Evolutionary conservation across 2,888 invertebrate species (phyloP), one percentile per base, ranked within the genome.

Genomic region (Thecophora atra): DNA sequence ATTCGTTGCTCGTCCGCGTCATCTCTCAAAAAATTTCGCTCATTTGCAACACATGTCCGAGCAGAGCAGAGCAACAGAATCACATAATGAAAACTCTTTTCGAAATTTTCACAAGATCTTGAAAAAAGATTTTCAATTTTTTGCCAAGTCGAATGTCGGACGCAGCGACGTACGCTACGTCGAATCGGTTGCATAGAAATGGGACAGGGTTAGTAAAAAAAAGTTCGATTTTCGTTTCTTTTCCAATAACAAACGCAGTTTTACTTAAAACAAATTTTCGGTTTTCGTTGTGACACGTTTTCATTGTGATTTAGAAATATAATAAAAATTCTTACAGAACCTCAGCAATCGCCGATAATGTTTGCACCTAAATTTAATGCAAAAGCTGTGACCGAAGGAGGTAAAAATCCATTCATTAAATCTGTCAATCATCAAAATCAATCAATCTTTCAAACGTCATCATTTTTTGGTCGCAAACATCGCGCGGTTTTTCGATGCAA

Each of bases 281-380:
- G 37, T 6, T 37, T 37, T 37, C 37, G n/a, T 2, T 37, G 1
- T 37, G 37, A n/a, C n/a, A 37, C 62, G 37, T 8, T 37, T 42
- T 8, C 24, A 28, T 24, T 11, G 30, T 64, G 42, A 15, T 15
- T 42, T 70, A 47, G n/a, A 26, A 52, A n/a, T 63, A 28, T 24
- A 58, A 58, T 21, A 54, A 26, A 28, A 28, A 52, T 51, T 17
- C 65, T 64, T 77, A 88, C 91, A 91, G 91, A 91, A 77, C 78
- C 78, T 72, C 77, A 78, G 87, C 75, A 75, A 72, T 76, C 79
- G 28, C 88, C 89, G 86, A 89, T 90, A 87, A 92, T 91, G 91
- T 90, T 92, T 85, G 89, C 91, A 79, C 94, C 94, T 79, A 93
- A 91, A 85, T 94, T 94, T 89, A 94, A 93, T 88, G 94, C 94